A percentile compares a stretch with the other conserved stretches of the same genome.
Conservation (phyloP, 1,140 invertebrate species). For the Panagrolaimus sp. region DNA sequence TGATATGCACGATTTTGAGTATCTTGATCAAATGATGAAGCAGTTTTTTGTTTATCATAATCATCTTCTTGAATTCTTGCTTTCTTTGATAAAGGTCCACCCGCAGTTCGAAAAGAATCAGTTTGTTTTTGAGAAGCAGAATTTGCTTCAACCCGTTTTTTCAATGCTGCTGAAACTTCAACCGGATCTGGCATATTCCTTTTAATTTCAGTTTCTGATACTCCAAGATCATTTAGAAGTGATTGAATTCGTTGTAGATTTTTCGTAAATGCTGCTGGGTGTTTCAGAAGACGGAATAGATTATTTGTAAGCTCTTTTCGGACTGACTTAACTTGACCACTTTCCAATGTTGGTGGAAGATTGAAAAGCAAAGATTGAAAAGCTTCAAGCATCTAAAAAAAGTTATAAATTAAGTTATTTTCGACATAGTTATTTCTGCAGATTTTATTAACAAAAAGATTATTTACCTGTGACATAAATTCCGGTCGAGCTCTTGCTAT, state of each 20-base stretch:
- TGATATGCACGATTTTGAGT: constrained; percentile 48
- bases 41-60: constrained; percentile 43
- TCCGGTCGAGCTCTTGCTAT: constrained; percentile 82
- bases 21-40: constrained; percentile 49
- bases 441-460: constrained; percentile 20
- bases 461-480: constrained; percentile 74
- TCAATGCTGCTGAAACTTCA: constrained; percentile 60
- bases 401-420: constrained; percentile 23
- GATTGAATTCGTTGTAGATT: constrained; percentile 72
- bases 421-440: constrained; percentile 1
- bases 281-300: constrained; percentile 77
- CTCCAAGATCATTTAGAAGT: constrained; percentile 80
- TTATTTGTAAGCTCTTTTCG: constrained; percentile 86
- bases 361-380: constrained; percentile 68
- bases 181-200: constrained; percentile 62
- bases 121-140: constrained; percentile 34
- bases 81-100: constrained; percentile 11
- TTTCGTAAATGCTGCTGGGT: constrained; percentile 74
- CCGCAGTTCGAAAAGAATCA: not conserved
- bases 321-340: constrained; percentile 74
- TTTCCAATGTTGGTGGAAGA: constrained; percentile 86
- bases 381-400: constrained; percentile 37
- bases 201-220: constrained; percentile 65
- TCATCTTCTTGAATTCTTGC: constrained; percentile 49
- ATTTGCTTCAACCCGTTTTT: constrained; percentile 43